Percentiles rank a stretch among this genome's conserved stretches.
Conservation (phyloP, 2,888 invertebrate species). For the Cremastinae sp. region DNA sequence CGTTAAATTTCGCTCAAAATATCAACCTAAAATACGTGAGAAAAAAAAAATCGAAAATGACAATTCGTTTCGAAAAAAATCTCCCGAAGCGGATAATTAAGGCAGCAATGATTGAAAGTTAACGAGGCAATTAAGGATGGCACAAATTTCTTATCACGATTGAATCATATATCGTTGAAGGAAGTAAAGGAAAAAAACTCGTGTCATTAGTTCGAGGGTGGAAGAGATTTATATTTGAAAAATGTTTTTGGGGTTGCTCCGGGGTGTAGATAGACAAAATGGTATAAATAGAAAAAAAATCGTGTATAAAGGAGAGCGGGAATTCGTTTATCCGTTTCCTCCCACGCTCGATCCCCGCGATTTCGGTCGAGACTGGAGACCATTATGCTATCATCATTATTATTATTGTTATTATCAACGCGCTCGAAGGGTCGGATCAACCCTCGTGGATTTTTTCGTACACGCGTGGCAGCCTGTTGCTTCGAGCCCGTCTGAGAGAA, state of each 20-base stretch:
- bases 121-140: too few relatives aligned
- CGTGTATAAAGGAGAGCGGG: conserved; percentile 20
- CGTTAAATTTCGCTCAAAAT: neutral
- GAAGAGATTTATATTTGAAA: too few relatives aligned
- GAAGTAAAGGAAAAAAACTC: too few relatives aligned
- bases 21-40: too few relatives aligned
- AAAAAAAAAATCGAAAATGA: too few relatives aligned
- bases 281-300: neutral
- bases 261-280: conserved; percentile 10
- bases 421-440: conserved; percentile 33
- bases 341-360: conserved; percentile 48
- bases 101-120: too few relatives aligned
- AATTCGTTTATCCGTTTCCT: conserved; percentile 38
- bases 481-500: conserved; percentile 5
- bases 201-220: too few relatives aligned
- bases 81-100: too few relatives aligned
- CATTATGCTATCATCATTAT: conserved; percentile 36
- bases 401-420: conserved; percentile 21
- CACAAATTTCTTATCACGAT: too few relatives aligned
- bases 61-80: too few relatives aligned
- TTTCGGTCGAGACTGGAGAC: conserved; percentile 15
- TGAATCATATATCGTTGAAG: too few relatives aligned
- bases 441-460: conserved; percentile 16
- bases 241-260: conserved; percentile 5
- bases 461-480: conserved; percentile 14